phyloP scores from a whole-genome alignment of 2,888 invertebrate genomes.

The Horisme vitalbata region DNA sequence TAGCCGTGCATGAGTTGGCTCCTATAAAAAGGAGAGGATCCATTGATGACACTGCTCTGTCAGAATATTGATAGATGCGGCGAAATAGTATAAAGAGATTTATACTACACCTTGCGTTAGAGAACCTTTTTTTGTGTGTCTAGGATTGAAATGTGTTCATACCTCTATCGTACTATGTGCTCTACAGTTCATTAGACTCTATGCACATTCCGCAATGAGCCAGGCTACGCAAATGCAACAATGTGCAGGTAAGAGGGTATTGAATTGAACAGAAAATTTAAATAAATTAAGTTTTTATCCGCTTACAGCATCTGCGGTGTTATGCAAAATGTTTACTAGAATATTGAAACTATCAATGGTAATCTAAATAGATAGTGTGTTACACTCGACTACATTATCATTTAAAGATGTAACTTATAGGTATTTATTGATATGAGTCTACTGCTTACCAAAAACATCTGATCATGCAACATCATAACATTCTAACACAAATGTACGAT shows the following conservation, averaged over 20 bases:
- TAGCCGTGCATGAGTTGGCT: too few relatives aligned
- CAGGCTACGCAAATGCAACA: conserved; percentile 4
- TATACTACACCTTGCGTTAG: too few relatives aligned
- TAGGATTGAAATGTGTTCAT: too few relatives aligned
- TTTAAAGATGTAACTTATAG: conserved; percentile 1
- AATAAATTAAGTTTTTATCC: not conserved
- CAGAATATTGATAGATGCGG: too few relatives aligned
- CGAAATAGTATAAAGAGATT: too few relatives aligned
- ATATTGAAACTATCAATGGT: conserved; percentile 4
- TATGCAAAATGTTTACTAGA: conserved; percentile 8
- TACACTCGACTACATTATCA: not conserved
- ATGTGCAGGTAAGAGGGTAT: conserved; percentile 4
- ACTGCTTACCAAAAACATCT: too few relatives aligned
- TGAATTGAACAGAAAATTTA: conserved; percentile 1
- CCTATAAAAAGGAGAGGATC: too few relatives aligned
- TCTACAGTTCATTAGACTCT: conserved; percentile 1
- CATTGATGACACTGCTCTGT: too few relatives aligned
- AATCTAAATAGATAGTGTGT: not conserved
- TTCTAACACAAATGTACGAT: too few relatives aligned
- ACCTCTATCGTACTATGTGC: not conserved
- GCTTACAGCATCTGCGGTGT: not conserved
- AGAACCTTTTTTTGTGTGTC: too few relatives aligned
- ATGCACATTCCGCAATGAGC: not conserved
- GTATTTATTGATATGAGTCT: too few relatives aligned
- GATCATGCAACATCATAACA: too few relatives aligned